Conservation (phyloP, 2,113 vertebrate genomes). For the Pteronura brasiliensis region DNA sequence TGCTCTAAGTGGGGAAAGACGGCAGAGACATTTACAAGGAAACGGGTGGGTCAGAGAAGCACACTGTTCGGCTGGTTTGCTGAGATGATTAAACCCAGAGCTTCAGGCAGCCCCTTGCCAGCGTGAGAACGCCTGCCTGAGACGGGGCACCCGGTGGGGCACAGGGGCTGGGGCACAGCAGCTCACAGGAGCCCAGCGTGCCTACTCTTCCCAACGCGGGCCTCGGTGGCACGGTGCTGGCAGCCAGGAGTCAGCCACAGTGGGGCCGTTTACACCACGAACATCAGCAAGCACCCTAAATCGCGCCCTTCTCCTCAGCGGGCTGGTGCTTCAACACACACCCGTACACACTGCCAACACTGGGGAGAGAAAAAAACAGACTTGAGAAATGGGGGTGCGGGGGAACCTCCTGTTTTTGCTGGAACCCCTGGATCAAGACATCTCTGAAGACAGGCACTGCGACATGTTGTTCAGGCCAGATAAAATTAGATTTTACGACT, state of each 20-base stretch:
- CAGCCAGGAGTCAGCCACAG: not conserved
- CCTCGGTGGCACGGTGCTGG: not conserved
- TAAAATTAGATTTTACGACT: not conserved
- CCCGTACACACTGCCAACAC: not conserved
- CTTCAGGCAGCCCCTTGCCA: not conserved
- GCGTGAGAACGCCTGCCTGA: not conserved
- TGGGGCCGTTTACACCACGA: too few species aligned
- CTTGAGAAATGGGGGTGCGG: not conserved
- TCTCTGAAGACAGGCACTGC: not conserved
- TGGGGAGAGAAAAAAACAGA: not conserved
- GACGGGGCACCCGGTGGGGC: not conserved
- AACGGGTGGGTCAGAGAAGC: not conserved
- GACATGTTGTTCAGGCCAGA: not conserved
- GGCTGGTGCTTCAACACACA: not conserved
- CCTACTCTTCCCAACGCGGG: not conserved
- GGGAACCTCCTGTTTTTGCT: not conserved
- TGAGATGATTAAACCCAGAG: not conserved
- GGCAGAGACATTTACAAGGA: not conserved
- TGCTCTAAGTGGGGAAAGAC: not conserved
- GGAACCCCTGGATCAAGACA: not conserved
- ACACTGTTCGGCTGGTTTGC: not conserved
- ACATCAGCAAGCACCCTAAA: not conserved
- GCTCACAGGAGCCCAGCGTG: rapidly evolving
- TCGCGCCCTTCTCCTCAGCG: not conserved
- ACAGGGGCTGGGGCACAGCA: rapidly evolving